A percentile compares a stretch with the other conserved stretches of the same genome.
Conservation (phyloP, 2,113 vertebrate species). For the Campylomormyrus tamandua region DNA sequence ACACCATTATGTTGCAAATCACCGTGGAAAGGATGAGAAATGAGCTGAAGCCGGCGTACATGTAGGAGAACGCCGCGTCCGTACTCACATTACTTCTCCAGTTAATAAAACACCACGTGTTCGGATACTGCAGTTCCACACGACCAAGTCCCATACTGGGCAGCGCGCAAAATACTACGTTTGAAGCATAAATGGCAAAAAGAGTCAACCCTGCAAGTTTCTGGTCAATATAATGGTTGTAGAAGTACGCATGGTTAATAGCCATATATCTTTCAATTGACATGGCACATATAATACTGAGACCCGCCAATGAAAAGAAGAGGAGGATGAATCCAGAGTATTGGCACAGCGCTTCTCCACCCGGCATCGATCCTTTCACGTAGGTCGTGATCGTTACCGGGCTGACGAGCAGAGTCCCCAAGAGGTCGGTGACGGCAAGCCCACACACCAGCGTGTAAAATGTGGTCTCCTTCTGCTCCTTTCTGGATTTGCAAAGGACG, state of each 20-base stretch:
- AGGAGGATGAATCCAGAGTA: constrained; percentile 94
- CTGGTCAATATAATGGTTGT: constrained; percentile 85
- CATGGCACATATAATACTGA: constrained; percentile 94
- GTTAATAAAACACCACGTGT: constrained; percentile 93
- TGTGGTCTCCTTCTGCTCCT: constrained; percentile 90
- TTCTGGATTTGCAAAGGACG: constrained; percentile 83
- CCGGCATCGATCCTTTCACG: constrained; percentile 77
- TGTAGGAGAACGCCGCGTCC: constrained; percentile 74
- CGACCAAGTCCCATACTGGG: constrained; percentile 76
- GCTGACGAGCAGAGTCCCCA: constrained; percentile 89
- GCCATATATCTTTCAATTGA: constrained; percentile 91
- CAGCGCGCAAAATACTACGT: constrained; percentile 79
- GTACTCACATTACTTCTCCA: constrained; percentile 69
- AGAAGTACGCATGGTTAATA: constrained; percentile 96
- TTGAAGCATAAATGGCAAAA: constrained; percentile 72
- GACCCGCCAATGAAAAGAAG: constrained; percentile 86
- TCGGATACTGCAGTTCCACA: constrained; percentile 64
- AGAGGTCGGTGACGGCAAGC: constrained; percentile 82
- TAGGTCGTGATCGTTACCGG: constrained; percentile 91
- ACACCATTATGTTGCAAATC: constrained; percentile 86
- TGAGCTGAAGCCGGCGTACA: constrained; percentile 87
- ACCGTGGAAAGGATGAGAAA: constrained; percentile 81
- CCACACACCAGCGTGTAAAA: constrained; percentile 93
- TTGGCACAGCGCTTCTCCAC: constrained; percentile 72
- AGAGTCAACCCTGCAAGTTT: constrained; percentile 76